Evolutionary conservation across 53 echinoderm and acorn worm genomes (phyloP), one percentile per base, ranked within the genome.

Genomic region (Luidia sarsii): DNA sequence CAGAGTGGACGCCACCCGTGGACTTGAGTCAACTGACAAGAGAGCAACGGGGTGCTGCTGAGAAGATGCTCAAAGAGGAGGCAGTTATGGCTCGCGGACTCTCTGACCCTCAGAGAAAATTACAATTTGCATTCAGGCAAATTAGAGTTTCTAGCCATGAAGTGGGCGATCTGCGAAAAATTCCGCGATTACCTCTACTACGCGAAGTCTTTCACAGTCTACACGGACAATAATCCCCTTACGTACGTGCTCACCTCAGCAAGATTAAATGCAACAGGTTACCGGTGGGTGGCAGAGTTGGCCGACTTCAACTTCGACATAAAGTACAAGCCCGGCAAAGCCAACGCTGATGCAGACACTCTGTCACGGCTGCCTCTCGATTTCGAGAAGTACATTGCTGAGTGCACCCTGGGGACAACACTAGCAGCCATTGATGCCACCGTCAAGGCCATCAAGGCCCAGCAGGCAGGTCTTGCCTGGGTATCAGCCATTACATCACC

Each of bases 81-180:
- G n/a, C 45, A 22, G 9, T 6, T 85, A 89, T 68, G 85, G 85
- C 6, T 89, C 85, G 1, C 57, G 85, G 3, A 61, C 85, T 7
- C 54, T 85, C 0, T 69, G 68, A 10, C 85, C 49, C 21, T 84
- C 83, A 23, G 89, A 89, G 79, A 89, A 23, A 89, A 89, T 63
- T 89, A 89, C 62, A 84, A 89, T 30, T 41, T 89, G 16, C 89
- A 89, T 31, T 88, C 88, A 3, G 88, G 88, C 18, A 89, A 89
- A 25, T 64, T 89, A 1, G 85, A 89, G 39, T 89, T 89, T 36
- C 45, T 89, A 3, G 89, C 89, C 3, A 63, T 89, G 33, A 85
- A 89, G 52, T 89, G 89, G 89, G 82, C 85, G n/a, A 79, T 89
- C 14, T 79, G 79, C 18, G 79, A 84, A 2, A 79, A 84, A 24